These are phyloP conservation scores for Tragelaphus oryx DNA, from an alignment of 2,797 vertebrate species.

Conservation along the genomic window DNA sequence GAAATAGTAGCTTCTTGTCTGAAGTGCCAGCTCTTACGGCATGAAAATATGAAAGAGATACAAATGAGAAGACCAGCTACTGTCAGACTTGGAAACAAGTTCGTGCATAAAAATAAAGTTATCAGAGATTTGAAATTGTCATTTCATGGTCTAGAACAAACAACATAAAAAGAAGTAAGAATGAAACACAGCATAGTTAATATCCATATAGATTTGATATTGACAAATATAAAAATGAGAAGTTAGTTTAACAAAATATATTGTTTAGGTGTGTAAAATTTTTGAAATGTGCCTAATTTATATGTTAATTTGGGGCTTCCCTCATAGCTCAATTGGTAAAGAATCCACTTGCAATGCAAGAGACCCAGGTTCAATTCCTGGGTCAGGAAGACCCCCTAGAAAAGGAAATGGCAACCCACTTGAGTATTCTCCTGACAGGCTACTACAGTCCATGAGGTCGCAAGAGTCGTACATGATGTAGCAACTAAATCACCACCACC, in stretches of 20 bases:
- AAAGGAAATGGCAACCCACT: not conserved
- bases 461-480: not conserved
- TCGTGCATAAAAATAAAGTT: not conserved
- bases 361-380: not conserved
- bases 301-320: not conserved
- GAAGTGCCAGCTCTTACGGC: constrained; percentile 8
- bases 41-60: constrained; percentile 41
- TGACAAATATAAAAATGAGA: not conserved
- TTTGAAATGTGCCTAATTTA: not conserved
- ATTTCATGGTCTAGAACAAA: not conserved
- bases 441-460: not conserved
- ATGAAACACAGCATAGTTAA: not conserved
- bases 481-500: not conserved
- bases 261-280: not conserved
- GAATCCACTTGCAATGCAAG: not conserved
- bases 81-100: constrained; percentile 29
- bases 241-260: not conserved
- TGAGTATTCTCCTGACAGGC: not conserved
- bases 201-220: not conserved
- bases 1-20: constrained; percentile 1
- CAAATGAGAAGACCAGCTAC: constrained; percentile 45
- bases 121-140: constrained; percentile 33
- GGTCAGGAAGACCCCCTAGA: not conserved
- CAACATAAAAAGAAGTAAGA: not conserved
- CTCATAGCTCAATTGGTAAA: not conserved